Evolutionary conservation across 2,797 vertebrate species (phyloP).

Genomic region (Sparidentex hasta): DNA sequence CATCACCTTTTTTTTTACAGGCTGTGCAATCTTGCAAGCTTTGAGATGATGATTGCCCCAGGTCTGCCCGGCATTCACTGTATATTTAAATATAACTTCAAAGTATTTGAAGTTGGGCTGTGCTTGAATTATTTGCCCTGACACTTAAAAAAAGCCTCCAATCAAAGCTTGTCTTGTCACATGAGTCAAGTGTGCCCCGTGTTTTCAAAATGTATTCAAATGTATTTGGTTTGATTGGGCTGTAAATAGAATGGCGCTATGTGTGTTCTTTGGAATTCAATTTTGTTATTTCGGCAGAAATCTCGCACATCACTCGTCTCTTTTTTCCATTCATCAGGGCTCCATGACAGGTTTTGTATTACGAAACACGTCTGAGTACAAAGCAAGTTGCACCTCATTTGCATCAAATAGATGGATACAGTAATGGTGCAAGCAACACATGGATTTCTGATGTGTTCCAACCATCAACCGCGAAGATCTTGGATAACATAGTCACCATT

Average conservation of each 20-base stretch:
- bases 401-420: conserved; percentile 64
- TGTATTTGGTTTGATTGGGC: conserved; percentile 69
- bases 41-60: conserved; percentile 63
- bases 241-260: conserved; percentile 65
- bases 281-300: conserved; percentile 60
- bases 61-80: conserved; percentile 24
- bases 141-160: conserved; percentile 66
- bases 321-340: conserved; percentile 42
- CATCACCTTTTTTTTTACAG: conserved; percentile 18
- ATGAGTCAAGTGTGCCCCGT: conserved; percentile 59
- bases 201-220: conserved; percentile 72
- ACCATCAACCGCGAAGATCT: conserved; percentile 4
- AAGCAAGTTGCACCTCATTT: conserved; percentile 70
- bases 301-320: conserved; percentile 53
- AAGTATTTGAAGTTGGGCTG: conserved; percentile 50
- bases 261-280: conserved; percentile 72
- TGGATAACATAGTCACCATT: neutral
- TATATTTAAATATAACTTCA: conserved; percentile 66
- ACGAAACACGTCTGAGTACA: conserved; percentile 68
- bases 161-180: conserved; percentile 71
- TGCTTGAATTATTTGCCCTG: conserved; percentile 59
- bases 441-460: conserved; percentile 35
- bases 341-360: conserved; percentile 70
- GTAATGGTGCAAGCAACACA: conserved; percentile 41
- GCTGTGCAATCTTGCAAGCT: conserved; percentile 33